A percentile compares a stretch with the other conserved stretches of the same genome.
phyloP scores from a whole-genome alignment of 92 coral and sea anemone species.

The Chrysogorgia sp. region DNA sequence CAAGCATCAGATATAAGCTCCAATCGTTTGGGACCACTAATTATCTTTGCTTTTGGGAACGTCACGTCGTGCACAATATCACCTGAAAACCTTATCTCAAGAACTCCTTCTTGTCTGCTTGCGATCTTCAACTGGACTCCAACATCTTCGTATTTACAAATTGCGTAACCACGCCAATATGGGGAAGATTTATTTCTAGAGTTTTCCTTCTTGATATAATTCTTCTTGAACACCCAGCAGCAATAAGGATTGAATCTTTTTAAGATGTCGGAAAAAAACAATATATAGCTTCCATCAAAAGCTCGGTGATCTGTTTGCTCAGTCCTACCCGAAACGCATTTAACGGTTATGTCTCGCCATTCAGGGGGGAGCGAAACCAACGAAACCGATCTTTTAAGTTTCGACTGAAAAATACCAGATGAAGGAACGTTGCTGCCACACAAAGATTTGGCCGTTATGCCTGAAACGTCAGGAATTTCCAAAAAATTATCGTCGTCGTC shows the following conservation, averaged over 20 bases:
- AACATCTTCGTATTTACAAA: constrained; percentile 33
- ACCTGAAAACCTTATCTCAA: constrained; percentile 12
- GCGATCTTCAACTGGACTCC: constrained; percentile 1
- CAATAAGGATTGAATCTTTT: constrained; percentile 21
- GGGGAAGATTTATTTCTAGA: constrained; percentile 28
- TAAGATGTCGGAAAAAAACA: constrained; percentile 14
- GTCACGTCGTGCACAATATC: constrained; percentile 25
- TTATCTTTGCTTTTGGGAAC: constrained; percentile 20
- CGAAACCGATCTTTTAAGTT: too few relatives aligned
- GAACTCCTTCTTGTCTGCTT: constrained; percentile 7
- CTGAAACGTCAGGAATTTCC: not conserved
- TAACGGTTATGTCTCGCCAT: constrained; percentile 33
- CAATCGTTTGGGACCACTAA: not conserved
- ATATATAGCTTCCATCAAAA: constrained; percentile 19
- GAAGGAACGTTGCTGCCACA: too few relatives aligned
- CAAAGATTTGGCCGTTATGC: not conserved
- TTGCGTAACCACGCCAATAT: constrained; percentile 39
- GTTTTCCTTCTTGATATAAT: constrained; percentile 11
- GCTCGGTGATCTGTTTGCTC: not conserved
- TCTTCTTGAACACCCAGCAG: constrained; percentile 31
- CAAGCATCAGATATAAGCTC: too few relatives aligned
- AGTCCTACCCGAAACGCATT: not conserved
- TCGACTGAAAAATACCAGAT: too few relatives aligned
- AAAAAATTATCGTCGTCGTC: not conserved
- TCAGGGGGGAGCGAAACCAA: constrained; percentile 1